phyloP scores from a whole-genome alignment of 2,888 invertebrate genomes.

The Dryomyza anilis region DNA sequence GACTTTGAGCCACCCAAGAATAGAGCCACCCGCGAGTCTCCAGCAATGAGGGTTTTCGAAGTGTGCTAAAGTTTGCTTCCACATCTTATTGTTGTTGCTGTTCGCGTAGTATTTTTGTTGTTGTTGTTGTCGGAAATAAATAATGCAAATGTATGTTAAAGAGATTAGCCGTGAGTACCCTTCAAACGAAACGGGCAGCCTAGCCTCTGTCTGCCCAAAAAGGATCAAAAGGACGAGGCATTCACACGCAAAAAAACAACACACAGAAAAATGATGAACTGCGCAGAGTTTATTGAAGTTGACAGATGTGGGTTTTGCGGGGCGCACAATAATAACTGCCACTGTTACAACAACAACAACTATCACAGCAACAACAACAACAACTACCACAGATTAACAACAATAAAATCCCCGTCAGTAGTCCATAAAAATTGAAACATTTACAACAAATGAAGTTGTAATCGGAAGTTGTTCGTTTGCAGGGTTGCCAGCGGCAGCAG shows the following conservation, averaged over 20 bases:
- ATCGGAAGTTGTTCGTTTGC: slow-evolving; percentile 60
- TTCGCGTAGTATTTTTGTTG: no score
- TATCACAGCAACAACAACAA: slow-evolving; percentile 2
- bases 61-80: no score
- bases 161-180: slow-evolving; percentile 53
- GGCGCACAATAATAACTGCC: neutral
- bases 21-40: neutral
- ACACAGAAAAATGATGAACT: slow-evolving; percentile 46
- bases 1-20: neutral
- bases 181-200: slow-evolving; percentile 34
- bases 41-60: no score
- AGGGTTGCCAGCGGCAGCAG: slow-evolving; percentile 26
- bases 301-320: slow-evolving; percentile 53
- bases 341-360: slow-evolving; percentile 4
- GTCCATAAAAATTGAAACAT: slow-evolving; percentile 43
- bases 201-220: neutral
- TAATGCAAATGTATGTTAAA: slow-evolving; percentile 57
- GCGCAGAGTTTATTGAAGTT: slow-evolving; percentile 54
- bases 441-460: slow-evolving; percentile 59
- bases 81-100: no score
- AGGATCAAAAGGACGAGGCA: neutral
- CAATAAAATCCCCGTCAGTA: neutral
- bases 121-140: no score
- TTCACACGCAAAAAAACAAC: neutral
- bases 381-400: neutral